Conservation (phyloP, 2,113 vertebrate species). For the Nannobrachium achirus region DNA sequence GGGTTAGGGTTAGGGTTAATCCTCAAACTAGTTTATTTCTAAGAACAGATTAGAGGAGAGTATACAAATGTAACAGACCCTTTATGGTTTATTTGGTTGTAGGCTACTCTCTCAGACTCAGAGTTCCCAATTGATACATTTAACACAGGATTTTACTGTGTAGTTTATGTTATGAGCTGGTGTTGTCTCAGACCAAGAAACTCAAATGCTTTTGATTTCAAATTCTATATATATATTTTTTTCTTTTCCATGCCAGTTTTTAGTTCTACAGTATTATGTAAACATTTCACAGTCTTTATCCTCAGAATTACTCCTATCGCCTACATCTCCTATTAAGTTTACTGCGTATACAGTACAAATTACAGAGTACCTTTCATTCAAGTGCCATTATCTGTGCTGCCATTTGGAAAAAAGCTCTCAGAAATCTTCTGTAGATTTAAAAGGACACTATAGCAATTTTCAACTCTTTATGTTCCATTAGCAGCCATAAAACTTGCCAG, state of each 20-base stretch:
- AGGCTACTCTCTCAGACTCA: not conserved
- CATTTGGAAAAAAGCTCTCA: constrained; percentile 12
- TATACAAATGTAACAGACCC: too few species aligned
- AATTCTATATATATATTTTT: constrained; percentile 36
- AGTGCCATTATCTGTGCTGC: constrained; percentile 30
- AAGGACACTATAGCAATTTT: too few species aligned
- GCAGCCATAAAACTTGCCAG: constrained; percentile 6
- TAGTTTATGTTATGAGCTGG: constrained; percentile 4
- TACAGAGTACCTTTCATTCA: constrained; percentile 24
- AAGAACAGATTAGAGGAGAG: too few species aligned
- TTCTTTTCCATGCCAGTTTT: too few species aligned
- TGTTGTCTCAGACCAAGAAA: constrained; percentile 9
- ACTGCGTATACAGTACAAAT: constrained; percentile 35
- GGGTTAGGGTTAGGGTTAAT: too few species aligned
- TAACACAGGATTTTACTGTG: not conserved
- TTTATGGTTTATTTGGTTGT: too few species aligned
- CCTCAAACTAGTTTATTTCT: too few species aligned
- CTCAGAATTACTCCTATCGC: constrained; percentile 48
- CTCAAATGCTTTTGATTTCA: constrained; percentile 1
- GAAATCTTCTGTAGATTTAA: constrained; percentile 36
- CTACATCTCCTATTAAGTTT: too few species aligned
- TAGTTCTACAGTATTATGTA: constrained; percentile 30
- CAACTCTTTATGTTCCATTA: too few species aligned
- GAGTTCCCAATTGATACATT: not conserved
- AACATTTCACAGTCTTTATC: constrained; percentile 27